These are phyloP conservation scores for Hydriomena furcata DNA, from an alignment of 2,888 invertebrate genomes.

Conservation along the genomic window DNA sequence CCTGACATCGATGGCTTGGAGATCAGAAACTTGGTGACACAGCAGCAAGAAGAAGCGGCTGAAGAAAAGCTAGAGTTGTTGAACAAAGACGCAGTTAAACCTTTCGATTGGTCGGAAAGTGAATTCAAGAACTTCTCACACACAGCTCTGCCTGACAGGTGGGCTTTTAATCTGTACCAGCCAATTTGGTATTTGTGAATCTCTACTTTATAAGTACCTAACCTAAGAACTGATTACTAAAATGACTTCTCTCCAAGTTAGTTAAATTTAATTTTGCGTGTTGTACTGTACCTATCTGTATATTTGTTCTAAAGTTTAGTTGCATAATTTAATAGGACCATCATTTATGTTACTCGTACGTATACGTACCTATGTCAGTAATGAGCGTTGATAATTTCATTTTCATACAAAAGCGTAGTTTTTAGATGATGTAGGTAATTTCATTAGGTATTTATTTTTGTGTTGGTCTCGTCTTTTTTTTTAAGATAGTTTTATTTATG, in stretches of 20 bases:
- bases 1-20: slow-evolving; percentile 63
- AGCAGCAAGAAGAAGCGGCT: slow-evolving; percentile 64
- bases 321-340: neutral
- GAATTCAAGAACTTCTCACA: slow-evolving; percentile 85
- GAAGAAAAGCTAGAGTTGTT: slow-evolving; percentile 60
- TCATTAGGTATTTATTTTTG: slow-evolving; percentile 27
- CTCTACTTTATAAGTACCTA: slow-evolving; percentile 31
- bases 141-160: slow-evolving; percentile 89
- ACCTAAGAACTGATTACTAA: neutral
- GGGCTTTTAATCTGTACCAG: slow-evolving; percentile 86
- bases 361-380: too few species aligned
- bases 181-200: slow-evolving; percentile 85
- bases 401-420: too few species aligned
- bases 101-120: slow-evolving; percentile 90
- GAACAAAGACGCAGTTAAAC: slow-evolving; percentile 66
- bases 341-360: neutral
- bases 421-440: too few species aligned
- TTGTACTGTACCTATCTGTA: slow-evolving; percentile 11
- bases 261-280: slow-evolving; percentile 18
- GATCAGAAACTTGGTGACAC: slow-evolving; percentile 66
- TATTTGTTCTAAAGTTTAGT: slow-evolving; percentile 1
- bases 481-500: slow-evolving; percentile 30
- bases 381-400: neutral
- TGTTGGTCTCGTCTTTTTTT: slow-evolving; percentile 47
- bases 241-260: neutral